Percentiles rank a stretch among this genome's conserved stretches.
phyloP scores from a whole-genome alignment of 1,140 invertebrate species.

The Brachionus calyciflorus region DNA sequence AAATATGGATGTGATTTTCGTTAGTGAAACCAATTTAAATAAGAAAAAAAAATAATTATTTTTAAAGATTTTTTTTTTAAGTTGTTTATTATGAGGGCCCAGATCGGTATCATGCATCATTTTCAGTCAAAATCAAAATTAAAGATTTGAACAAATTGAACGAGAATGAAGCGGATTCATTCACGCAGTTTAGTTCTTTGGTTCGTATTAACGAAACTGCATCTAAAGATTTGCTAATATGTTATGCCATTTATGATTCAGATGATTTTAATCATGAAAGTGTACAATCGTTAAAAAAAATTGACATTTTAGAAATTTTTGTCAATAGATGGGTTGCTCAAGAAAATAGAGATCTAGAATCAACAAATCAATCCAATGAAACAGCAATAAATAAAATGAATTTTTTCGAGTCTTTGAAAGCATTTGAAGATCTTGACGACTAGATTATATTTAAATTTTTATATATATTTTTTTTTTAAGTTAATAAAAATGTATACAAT shows the following conservation, averaged over 20 bases:
- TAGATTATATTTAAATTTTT: too few relatives aligned
- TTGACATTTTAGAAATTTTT: constrained; percentile 6
- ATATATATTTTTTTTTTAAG: too few relatives aligned
- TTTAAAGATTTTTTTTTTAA: background rate
- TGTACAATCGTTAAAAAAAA: background rate
- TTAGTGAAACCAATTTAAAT: background rate
- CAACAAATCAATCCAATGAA: too few relatives aligned
- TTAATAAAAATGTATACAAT: too few relatives aligned
- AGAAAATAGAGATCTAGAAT: constrained; percentile 1
- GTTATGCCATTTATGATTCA: constrained; percentile 10
- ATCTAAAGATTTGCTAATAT: constrained; percentile 20
- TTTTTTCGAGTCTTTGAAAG: too few relatives aligned
- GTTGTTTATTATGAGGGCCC: constrained; percentile 42
- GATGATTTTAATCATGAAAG: background rate
- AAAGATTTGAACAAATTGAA: background rate
- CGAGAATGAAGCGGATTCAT: constrained; percentile 17
- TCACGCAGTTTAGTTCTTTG: constrained; percentile 39
- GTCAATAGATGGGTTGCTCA: constrained; percentile 26
- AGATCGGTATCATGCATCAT: constrained; percentile 33
- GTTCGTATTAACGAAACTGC: constrained; percentile 41
- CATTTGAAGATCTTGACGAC: too few relatives aligned
- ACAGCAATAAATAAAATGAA: too few relatives aligned
- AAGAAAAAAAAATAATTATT: background rate
- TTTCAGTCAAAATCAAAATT: constrained; percentile 29
- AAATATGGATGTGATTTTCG: constrained; percentile 46